Conservation (phyloP, 2,888 invertebrate species). For the Ectemnius continuus region DNA sequence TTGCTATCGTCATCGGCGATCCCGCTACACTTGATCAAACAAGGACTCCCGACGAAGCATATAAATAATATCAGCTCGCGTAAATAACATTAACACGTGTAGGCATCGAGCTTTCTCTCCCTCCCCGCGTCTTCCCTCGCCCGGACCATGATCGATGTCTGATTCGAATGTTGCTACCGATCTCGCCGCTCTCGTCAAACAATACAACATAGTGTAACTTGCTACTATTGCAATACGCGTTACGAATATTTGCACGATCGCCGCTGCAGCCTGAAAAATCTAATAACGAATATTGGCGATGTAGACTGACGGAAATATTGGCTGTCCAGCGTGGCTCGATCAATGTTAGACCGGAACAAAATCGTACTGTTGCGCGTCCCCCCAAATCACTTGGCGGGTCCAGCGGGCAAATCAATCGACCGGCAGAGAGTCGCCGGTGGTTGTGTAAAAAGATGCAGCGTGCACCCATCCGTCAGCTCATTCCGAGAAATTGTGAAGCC, state of each 20-base stretch:
- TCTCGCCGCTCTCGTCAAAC: no score
- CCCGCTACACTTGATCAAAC: constrained; percentile 64
- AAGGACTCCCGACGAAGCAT: constrained; percentile 43
- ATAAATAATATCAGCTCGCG: constrained; percentile 59
- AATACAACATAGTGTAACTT: no score
- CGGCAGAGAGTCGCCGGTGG: constrained; percentile 31
- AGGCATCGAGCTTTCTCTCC: background rate
- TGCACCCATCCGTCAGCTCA: constrained; percentile 50
- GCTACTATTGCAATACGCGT: background rate
- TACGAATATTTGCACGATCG: constrained; percentile 4
- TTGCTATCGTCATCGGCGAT: constrained; percentile 46
- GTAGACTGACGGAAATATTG: no score
- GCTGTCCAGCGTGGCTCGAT: no score
- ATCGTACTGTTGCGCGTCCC: no score
- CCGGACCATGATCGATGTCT: no score
- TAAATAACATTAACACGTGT: constrained; percentile 62
- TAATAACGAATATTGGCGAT: background rate
- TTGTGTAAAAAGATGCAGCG: constrained; percentile 30
- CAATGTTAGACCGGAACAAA: no score
- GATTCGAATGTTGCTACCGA: no score
- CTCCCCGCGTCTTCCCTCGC: no score
- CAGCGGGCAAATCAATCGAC: background rate
- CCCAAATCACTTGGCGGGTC: background rate
- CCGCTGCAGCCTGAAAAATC: background rate
- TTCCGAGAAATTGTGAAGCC: constrained; percentile 58